Evolutionary conservation across 2,113 vertebrate genomes (phyloP).

Genomic region (Parus major): DNA sequence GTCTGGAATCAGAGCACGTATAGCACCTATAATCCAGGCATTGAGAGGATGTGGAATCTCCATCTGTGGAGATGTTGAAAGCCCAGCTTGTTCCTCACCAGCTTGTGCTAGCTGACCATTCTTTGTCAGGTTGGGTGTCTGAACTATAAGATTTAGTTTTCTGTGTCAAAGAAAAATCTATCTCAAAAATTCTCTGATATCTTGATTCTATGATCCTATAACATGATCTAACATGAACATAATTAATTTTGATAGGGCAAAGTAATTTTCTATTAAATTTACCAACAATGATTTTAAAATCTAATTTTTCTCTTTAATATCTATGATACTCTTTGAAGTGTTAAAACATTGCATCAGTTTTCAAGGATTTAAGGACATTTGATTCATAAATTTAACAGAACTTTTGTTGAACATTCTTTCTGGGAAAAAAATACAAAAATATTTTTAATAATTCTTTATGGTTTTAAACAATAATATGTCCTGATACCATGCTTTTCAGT

Average conservation of each 20-base stretch:
- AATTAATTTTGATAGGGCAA: not conserved
- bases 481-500: not conserved
- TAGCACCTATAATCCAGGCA: not conserved
- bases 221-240: not conserved
- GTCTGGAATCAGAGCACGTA: accelerated
- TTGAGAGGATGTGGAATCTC: not conserved
- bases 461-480: not conserved
- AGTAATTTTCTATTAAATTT: not conserved
- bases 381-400: not conserved
- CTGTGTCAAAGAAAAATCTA: not conserved
- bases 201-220: not conserved
- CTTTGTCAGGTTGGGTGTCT: not conserved
- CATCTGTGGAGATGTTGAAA: not conserved
- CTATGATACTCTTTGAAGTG: not conserved
- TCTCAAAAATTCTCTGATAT: not conserved
- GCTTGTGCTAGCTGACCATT: not conserved
- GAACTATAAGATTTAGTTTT: not conserved
- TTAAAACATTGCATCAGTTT: not conserved
- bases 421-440: not conserved
- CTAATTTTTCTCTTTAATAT: not conserved
- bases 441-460: not conserved
- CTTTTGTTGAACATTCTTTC: not conserved
- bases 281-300: not conserved
- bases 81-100: not conserved
- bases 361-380: not conserved